Percentiles rank a stretch among this genome's conserved stretches.
Conservation (phyloP, 2,888 invertebrate genomes). For the Philopedon plagiatum region DNA sequence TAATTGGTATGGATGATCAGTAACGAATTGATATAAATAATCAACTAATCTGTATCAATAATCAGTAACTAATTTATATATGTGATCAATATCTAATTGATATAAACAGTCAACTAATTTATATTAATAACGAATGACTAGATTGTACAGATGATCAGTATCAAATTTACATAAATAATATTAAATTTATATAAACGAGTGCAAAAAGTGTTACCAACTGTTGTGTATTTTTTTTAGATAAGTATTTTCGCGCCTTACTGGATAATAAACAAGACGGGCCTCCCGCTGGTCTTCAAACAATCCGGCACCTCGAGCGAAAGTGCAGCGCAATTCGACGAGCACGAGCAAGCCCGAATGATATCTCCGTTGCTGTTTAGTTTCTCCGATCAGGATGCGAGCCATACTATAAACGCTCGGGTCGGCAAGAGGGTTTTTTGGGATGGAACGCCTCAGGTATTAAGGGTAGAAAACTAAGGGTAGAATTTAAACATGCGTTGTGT, state of each 20-base stretch:
- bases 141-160: too few relatives aligned
- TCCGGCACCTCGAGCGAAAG: conserved; percentile 84
- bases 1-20: too few relatives aligned
- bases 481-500: neutral
- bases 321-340: conserved; percentile 94
- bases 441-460: conserved; percentile 72
- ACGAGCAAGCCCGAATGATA: conserved; percentile 94
- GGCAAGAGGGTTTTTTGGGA: conserved; percentile 76
- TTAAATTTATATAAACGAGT: too few relatives aligned
- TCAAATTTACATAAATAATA: too few relatives aligned
- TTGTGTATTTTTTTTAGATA: conserved; percentile 69
- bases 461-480: conserved; percentile 18
- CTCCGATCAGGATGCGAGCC: conserved; percentile 88
- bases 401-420: conserved; percentile 83
- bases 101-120: too few relatives aligned
- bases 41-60: too few relatives aligned
- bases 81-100: too few relatives aligned
- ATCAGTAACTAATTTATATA: too few relatives aligned
- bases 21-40: too few relatives aligned
- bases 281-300: conserved; percentile 95
- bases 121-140: too few relatives aligned
- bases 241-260: conserved; percentile 90
- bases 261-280: conserved; percentile 95
- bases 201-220: too few relatives aligned
- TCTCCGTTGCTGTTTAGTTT: conserved; percentile 95